Percentiles rank a stretch among this genome's conserved stretches.
Conservation (phyloP, 2,113 vertebrate genomes). For the Acanthisitta chloris region DNA sequence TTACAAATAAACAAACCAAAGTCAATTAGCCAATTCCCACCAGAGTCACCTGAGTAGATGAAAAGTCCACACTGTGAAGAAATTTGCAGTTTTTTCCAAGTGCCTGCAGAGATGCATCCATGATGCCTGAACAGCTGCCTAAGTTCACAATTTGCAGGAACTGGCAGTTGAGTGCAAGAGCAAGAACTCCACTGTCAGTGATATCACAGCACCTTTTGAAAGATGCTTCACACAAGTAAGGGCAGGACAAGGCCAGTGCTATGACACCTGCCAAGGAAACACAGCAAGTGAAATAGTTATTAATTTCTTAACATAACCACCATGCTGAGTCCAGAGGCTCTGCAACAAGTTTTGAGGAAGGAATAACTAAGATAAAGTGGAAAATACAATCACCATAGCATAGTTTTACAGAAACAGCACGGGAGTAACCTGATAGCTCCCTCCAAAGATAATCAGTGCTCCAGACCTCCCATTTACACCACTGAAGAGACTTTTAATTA, state of each 20-base stretch:
- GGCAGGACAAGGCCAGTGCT: conserved; percentile 76
- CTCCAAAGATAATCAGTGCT: neutral
- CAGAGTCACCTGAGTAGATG: conserved; percentile 73
- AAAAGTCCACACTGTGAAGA: conserved; percentile 80
- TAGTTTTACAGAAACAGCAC: neutral
- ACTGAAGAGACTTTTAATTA: neutral
- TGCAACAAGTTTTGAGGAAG: neutral
- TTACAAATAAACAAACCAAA: neutral
- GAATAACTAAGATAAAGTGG: neutral
- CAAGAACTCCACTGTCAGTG: conserved; percentile 76
- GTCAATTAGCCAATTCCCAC: neutral
- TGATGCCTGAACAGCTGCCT: conserved; percentile 74
- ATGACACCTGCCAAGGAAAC: conserved; percentile 69
- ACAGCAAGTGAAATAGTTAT: neutral
- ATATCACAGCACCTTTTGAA: conserved; percentile 76
- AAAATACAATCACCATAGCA: neutral
- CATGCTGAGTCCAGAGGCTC: neutral
- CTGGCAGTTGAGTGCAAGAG: conserved; percentile 75
- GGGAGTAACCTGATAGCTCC: neutral
- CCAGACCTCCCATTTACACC: neutral
- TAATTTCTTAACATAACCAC: neutral
- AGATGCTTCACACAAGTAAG: conserved; percentile 66
- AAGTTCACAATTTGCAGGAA: conserved; percentile 75
- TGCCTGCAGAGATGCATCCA: conserved; percentile 74
- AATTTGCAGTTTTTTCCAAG: conserved; percentile 75